These are phyloP conservation scores for Galaxea fascicularis DNA, from an alignment of 92 coral and sea anemone species.

Conservation along the genomic window DNA sequence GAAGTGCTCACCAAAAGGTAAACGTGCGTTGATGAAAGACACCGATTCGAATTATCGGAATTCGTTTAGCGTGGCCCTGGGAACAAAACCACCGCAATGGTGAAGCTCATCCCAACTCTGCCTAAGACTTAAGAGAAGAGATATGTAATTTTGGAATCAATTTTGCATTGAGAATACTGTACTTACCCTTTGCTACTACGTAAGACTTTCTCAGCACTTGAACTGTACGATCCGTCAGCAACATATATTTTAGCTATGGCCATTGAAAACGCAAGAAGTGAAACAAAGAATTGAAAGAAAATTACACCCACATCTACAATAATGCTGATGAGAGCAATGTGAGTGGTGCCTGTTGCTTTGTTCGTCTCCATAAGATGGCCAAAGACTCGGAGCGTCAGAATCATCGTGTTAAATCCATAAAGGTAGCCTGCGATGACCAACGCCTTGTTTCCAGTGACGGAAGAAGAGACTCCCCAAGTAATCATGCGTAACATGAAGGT, in stretches of 20 bases:
- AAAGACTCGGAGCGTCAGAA: constrained; percentile 54
- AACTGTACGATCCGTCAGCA: constrained; percentile 49
- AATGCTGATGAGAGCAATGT: constrained; percentile 55
- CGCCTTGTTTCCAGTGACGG: constrained; percentile 37
- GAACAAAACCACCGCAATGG: no score
- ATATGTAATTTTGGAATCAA: neutral
- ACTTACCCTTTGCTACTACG: constrained; percentile 24
- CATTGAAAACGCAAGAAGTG: constrained; percentile 51
- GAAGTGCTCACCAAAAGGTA: no score
- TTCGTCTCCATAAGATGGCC: constrained; percentile 62
- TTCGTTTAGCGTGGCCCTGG: no score
- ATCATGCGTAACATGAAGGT: constrained; percentile 46
- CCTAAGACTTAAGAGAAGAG: no score
- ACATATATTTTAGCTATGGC: constrained; percentile 56
- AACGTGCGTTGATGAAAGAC: no score
- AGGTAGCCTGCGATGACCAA: constrained; percentile 56
- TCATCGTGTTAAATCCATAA: constrained; percentile 54
- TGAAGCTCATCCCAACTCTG: no score
- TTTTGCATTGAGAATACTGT: neutral
- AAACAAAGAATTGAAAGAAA: constrained; percentile 47
- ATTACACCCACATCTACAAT: constrained; percentile 54
- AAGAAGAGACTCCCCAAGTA: constrained; percentile 39
- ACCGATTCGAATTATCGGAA: no score
- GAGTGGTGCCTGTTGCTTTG: constrained; percentile 44
- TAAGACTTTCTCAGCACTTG: constrained; percentile 16